Evolutionary conservation across 2,113 vertebrate species (phyloP).

Genomic region (Brachyhypopomus gauderio): DNA sequence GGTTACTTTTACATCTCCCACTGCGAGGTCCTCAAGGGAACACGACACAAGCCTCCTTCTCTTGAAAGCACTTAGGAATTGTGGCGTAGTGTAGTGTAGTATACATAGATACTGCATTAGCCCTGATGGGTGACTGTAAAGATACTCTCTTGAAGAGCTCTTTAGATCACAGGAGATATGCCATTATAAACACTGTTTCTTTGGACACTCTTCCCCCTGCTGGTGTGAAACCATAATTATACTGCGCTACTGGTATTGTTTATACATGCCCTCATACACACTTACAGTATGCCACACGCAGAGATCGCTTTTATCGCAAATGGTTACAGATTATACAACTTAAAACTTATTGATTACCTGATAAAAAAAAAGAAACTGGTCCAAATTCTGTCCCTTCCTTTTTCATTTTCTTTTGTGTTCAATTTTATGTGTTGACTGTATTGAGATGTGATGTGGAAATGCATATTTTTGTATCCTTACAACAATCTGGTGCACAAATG

Average conservation of each 20-base stretch:
- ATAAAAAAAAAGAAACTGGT: not conserved
- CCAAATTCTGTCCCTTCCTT: not conserved
- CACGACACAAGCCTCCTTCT: not conserved
- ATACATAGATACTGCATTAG: conserved; percentile 6
- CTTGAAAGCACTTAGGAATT: not conserved
- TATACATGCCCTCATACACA: conserved; percentile 59
- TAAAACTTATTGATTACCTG: not conserved
- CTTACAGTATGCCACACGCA: not conserved
- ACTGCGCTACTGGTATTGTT: conserved; percentile 57
- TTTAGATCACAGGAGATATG: conserved; percentile 55
- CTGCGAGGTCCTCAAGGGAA: not conserved
- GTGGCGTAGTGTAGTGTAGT: too few species aligned
- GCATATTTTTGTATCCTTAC: too few species aligned
- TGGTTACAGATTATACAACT: too few species aligned
- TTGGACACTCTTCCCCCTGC: conserved; percentile 79
- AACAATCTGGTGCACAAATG: too few species aligned
- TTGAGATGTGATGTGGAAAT: too few species aligned
- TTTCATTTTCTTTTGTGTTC: not conserved
- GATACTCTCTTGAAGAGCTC: conserved; percentile 29
- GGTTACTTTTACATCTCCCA: not conserved
- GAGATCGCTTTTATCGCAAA: not conserved
- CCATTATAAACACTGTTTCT: conserved; percentile 64
- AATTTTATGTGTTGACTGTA: not conserved
- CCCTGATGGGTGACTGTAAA: conserved; percentile 8
- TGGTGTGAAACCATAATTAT: conserved; percentile 69